Evolutionary conservation across 2,797 vertebrate genomes (phyloP), one percentile per base, ranked within the genome.

Genomic region (Myripristis murdjan): DNA sequence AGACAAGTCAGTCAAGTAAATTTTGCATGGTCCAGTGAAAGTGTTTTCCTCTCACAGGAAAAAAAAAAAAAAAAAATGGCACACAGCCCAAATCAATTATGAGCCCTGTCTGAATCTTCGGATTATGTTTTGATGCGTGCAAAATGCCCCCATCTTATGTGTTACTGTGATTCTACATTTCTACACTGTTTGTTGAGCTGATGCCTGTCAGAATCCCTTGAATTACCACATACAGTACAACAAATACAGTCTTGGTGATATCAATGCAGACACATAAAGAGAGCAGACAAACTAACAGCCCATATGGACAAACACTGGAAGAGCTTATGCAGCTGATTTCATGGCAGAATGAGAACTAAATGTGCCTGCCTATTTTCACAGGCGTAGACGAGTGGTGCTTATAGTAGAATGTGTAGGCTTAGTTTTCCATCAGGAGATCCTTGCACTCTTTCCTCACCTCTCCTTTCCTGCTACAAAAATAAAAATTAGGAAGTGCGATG

Each of bases 401-500:
- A 4, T n/a, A 10, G 9, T 39, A 5, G 41, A 16, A 16, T n/a
- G 6, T 43, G 14, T 16, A 37, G 10, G 41, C 43, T 43, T 16
- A 16, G 15, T n/a, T 43, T 43, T 43, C 41, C 41, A 43, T 16
- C 3, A 3, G 41, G 16, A 43, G 16, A n/a, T 41, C 16, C 41
- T n/a, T 43, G 15, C 5, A 16, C 16, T 15, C 14, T 43, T 39
- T 43, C 15, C 3, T 43, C 41, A 43, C 14, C 14, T 14, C 18
- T 18, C 54, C 11, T 20, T 39, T 37, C 31, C 33, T 35, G 18
- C 31, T 37, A 73, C 52, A 33, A 44, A 53, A 74, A 78, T 81
- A 70, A 61, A 72, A 72, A 79, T 46, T 61, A 87, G 73, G 85
- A 88, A 85, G 77, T 83, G 71, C 79, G 68, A 63, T 65, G 86